Conservation (phyloP, 2,113 vertebrate genomes). For the Furnarius figulus region DNA sequence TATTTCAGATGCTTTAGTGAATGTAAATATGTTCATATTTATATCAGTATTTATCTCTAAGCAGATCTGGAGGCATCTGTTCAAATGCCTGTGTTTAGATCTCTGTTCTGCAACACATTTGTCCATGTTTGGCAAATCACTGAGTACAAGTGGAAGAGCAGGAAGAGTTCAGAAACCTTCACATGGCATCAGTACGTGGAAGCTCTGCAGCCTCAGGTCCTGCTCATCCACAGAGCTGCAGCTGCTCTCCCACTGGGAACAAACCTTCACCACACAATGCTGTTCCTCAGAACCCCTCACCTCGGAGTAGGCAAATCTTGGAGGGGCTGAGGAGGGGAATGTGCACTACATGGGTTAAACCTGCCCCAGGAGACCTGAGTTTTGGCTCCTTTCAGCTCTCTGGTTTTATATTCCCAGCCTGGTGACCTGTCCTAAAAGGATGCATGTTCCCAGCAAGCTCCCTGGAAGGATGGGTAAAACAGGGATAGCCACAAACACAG, state of each 20-base stretch:
- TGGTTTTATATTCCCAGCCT: not conserved
- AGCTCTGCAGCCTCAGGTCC: not conserved
- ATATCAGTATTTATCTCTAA: not conserved
- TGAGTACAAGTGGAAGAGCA: not conserved
- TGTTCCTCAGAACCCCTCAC: not conserved
- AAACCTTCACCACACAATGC: fast-evolving
- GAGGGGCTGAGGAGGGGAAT: not conserved
- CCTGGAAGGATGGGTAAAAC: not conserved
- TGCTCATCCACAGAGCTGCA: not conserved
- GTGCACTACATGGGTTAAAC: not conserved
- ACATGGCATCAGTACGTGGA: not conserved
- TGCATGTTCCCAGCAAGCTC: not conserved
- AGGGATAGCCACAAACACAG: not conserved
- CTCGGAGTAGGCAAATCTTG: fast-evolving
- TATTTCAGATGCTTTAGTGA: not conserved
- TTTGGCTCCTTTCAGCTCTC: not conserved
- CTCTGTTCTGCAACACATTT: not conserved
- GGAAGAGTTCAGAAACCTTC: not conserved
- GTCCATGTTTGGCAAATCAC: not conserved
- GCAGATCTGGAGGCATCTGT: not conserved
- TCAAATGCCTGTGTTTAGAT: not conserved
- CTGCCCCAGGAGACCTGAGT: not conserved
- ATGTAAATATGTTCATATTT: not conserved
- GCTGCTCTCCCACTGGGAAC: not conserved
- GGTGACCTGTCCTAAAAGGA: not conserved